Evolutionary conservation across 2,888 invertebrate species (phyloP), one percentile per base, ranked within the genome.

Genomic region (Tanytarsus gracilentus): DNA sequence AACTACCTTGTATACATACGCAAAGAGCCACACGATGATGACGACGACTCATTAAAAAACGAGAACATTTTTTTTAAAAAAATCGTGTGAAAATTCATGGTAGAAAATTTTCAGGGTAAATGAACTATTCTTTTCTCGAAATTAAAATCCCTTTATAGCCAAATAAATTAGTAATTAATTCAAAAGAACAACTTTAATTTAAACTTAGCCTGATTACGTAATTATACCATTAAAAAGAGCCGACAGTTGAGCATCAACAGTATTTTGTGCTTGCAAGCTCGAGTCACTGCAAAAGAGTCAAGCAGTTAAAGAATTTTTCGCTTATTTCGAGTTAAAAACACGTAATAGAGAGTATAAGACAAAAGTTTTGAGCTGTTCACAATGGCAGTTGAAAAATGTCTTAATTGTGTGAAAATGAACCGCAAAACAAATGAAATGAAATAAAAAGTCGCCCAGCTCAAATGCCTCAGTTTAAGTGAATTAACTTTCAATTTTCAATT

Each of bases 401-500:
- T 53, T 53, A 53, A 53, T 44, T 53, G 53, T 18, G 53, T 33
- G 53, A 53, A 30, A 53, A 53, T 36, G 21, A 7, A 21, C 33
- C 36, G 25, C 16, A 53, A 53, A 53, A 33, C 18, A 30, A 16
- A 33, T 26, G 36, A 53, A 26, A 53, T 53, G 53, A 53, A 53
- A 53, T 18, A 53, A 36, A 44, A 44, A 44, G 23, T 53, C 53
- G 53, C 52, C 36, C 23, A 23, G 25, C 49, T 49, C 18, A 11
- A 7, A n/a, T 49, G 25, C n/a, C 27, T 25, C 25, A 9, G 6
- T 23, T 30, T 36, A 8, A 33, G 21, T 21, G 53, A 53, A 36
- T 53, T 23, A 53, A 53, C 53, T 53, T 53, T 53, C 53, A 52
- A 52, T 52, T 52, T 52, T 52, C 29, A 53, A 53, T 53, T 30